Evolutionary conservation across 2,888 invertebrate genomes (phyloP).

Genomic region (Aporophyla lueneburgensis): DNA sequence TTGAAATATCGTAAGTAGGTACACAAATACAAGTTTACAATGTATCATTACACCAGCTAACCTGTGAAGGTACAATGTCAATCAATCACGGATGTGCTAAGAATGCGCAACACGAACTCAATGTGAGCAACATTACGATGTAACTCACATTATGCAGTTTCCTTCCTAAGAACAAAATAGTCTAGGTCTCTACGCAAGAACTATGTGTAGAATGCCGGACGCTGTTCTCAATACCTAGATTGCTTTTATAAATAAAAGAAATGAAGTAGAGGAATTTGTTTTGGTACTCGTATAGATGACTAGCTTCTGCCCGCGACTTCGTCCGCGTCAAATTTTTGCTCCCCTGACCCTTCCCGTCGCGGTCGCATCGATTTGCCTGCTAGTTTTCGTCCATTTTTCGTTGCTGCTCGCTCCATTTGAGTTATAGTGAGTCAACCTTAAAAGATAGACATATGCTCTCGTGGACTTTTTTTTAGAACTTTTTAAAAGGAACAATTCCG

Average conservation of each 20-base stretch:
- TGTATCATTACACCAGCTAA: background rate
- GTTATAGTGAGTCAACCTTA: no score
- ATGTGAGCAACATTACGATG: background rate
- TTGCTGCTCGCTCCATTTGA: no score
- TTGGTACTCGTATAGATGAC: background rate
- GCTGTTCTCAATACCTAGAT: conserved; percentile 42
- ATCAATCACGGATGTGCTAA: conserved; percentile 45
- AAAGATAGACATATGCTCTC: no score
- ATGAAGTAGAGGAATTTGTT: background rate
- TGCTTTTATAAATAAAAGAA: conserved; percentile 14
- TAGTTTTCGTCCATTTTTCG: no score
- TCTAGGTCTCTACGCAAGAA: conserved; percentile 18
- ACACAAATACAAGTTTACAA: background rate
- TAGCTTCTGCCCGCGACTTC: no score
- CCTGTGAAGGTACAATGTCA: conserved; percentile 4
- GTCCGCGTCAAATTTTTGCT: no score
- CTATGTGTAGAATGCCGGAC: conserved; percentile 16
- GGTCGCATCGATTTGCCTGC: no score
- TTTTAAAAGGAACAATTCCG: no score
- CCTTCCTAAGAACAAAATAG: conserved; percentile 45
- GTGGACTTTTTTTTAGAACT: no score
- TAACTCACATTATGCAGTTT: conserved; percentile 34
- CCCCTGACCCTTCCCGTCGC: no score
- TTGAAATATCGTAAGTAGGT: background rate
- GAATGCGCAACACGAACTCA: conserved; percentile 39